phyloP scores from a whole-genome alignment of 2,797 vertebrate species.

The Oryzias dopingdopingensis region DNA sequence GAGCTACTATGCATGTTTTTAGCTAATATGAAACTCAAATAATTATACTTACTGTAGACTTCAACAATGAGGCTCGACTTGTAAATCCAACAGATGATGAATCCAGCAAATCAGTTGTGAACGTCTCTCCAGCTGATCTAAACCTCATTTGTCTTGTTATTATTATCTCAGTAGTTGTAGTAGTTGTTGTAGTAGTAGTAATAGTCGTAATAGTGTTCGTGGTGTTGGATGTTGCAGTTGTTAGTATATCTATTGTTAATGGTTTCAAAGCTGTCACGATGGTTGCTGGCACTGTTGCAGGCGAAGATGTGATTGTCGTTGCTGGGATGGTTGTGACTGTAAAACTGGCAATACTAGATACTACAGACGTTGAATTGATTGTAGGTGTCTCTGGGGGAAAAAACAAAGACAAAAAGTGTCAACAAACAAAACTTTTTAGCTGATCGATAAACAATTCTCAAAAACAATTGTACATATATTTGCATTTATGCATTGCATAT shows the following conservation, averaged over 20 bases:
- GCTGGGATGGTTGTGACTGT: too few species aligned
- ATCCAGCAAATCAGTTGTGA: constrained; percentile 35
- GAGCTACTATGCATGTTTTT: too few species aligned
- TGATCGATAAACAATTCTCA: too few species aligned
- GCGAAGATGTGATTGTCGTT: too few species aligned
- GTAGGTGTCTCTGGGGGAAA: background rate
- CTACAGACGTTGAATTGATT: background rate
- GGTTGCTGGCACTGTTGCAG: too few species aligned
- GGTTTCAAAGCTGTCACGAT: too few species aligned
- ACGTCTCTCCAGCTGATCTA: constrained; percentile 32
- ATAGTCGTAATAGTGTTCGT: too few species aligned
- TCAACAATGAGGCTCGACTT: constrained; percentile 24
- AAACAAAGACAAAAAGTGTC: background rate
- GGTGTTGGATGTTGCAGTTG: too few species aligned
- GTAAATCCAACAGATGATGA: constrained; percentile 27
- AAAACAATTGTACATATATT: too few species aligned
- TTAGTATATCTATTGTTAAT: too few species aligned
- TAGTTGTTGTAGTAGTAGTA: background rate
- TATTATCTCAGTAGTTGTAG: background rate
- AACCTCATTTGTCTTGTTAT: constrained; percentile 12
- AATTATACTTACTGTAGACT: constrained; percentile 8
- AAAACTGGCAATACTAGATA: background rate
- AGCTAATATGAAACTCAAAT: background rate
- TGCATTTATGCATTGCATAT: too few species aligned
- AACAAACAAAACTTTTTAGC: too few species aligned